Evolutionary conservation across 92 coral and sea anemone genomes (phyloP), one percentile per base, ranked within the genome.

Genomic region (Phenganax marumi): DNA sequence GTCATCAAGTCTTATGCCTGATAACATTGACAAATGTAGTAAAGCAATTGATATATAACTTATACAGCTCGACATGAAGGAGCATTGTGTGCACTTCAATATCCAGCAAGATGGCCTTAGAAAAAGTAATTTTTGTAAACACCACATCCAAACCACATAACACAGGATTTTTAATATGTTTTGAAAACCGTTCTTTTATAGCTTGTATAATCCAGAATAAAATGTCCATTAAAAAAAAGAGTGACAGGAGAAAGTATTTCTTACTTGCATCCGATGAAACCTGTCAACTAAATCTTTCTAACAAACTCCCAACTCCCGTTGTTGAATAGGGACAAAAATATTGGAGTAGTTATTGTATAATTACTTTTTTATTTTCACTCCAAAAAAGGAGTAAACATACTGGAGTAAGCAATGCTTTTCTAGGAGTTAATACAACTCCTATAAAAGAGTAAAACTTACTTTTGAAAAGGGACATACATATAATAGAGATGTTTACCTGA

Each of bases 181-280:
- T 68, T 65, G 72, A 71, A 10, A 74, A 81, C 60, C 75, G 75
- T 74, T 83, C 72, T 73, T 73, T n/a, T n/a, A n/a, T 84, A 16
- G 50, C 81, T 84, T 84, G 86, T 74, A 19, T 84, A 76, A 66
- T 84, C 75, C 83, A 76, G 33, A n/a, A n/a, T n/a, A n/a, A n/a
- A n/a, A n/a, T n/a, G n/a, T n/a, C n/a, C 12, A 66, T 47, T 23
- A n/a, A n/a, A n/a, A 75, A 53, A 53, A 48, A 51, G 55, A 84
- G 46, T n/a, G 56, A 25, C 55, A 50, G 56, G 18, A n/a, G 52
- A 23, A 81, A 26, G 33, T 19, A 25, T 23, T 11, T 75, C 50
- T n/a, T 83, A 8, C 74, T 83, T 39, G 82, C 39, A 83, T 83
- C 62, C 53, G 11, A 57, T 83, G 57, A 3, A 66, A 51, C 33